Evolutionary conservation across 2,888 invertebrate species (phyloP).

Genomic region (Eristalinus aeneus): DNA sequence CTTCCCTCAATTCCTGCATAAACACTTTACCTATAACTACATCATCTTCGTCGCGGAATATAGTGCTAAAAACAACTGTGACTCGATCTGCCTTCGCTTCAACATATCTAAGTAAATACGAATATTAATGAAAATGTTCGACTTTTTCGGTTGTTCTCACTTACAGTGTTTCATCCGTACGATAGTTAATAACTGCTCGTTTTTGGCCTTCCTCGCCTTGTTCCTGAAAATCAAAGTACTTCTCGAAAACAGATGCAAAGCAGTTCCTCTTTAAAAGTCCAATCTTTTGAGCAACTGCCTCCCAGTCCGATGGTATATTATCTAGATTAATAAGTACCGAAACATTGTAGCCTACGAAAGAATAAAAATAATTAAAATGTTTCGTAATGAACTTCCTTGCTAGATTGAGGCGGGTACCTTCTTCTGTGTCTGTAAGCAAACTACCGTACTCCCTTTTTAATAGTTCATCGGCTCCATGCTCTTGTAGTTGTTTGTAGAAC

Average conservation of each 20-base stretch:
- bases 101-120: conserved; percentile 90
- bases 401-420: conserved; percentile 83
- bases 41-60: conserved; percentile 99
- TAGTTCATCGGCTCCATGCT: conserved; percentile 98
- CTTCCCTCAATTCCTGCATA: conserved; percentile 99
- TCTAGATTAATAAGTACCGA: conserved; percentile 96
- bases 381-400: not conserved
- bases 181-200: conserved; percentile 98
- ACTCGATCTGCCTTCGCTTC: conserved; percentile 99
- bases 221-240: conserved; percentile 99
- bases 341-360: conserved; percentile 92
- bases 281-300: conserved; percentile 93
- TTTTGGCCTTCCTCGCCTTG: conserved; percentile 94
- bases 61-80: conserved; percentile 99
- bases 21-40: conserved; percentile 99
- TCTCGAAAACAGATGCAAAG: conserved; percentile 99
- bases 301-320: conserved; percentile 94
- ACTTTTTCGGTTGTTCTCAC: conserved; percentile 74
- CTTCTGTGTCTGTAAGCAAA: conserved; percentile 91
- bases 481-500: conserved; percentile 98
- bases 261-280: conserved; percentile 98
- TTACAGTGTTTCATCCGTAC: conserved; percentile 99
- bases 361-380: not conserved
- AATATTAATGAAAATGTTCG: not conserved
- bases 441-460: conserved; percentile 95